These are phyloP conservation scores for Austrofundulus limnaeus DNA, from an alignment of 2,113 vertebrate species.

Conservation along the genomic window DNA sequence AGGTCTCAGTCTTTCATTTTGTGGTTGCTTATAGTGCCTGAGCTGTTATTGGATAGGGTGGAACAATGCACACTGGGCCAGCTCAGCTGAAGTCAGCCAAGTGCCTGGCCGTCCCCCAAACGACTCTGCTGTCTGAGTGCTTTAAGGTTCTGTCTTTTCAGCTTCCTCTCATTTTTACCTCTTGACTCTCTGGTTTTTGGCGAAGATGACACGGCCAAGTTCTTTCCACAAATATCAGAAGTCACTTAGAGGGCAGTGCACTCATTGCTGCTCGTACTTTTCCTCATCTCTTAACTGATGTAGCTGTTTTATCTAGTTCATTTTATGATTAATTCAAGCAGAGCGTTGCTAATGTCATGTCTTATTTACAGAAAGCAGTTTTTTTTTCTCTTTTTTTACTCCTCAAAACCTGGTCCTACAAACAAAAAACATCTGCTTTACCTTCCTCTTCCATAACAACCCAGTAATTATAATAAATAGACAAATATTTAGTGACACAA, in stretches of 20 bases:
- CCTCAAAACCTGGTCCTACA: not conserved
- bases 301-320: no score
- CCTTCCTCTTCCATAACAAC: not conserved
- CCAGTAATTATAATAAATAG: not conserved
- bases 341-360: not conserved
- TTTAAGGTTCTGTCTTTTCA: constrained; percentile 41
- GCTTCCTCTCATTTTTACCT: constrained; percentile 31
- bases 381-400: constrained; percentile 1
- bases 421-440: not conserved
- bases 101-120: constrained; percentile 30
- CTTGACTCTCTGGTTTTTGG: constrained; percentile 46
- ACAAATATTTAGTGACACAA: not conserved
- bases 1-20: constrained; percentile 50
- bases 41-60: constrained; percentile 49
- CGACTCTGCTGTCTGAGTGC: constrained; percentile 38
- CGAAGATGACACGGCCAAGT: constrained; percentile 43
- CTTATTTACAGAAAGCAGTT: no score
- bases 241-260: constrained; percentile 42
- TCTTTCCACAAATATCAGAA: constrained; percentile 49
- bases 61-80: constrained; percentile 47
- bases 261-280: constrained; percentile 12
- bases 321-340: constrained; percentile 26
- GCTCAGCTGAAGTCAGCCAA: constrained; percentile 50
- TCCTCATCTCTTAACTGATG: not conserved
- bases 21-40: constrained; percentile 54